Percentiles rank a stretch among this genome's conserved stretches.
phyloP scores from a whole-genome alignment of 2,888 invertebrate species.

The Drosophila histrio region DNA sequence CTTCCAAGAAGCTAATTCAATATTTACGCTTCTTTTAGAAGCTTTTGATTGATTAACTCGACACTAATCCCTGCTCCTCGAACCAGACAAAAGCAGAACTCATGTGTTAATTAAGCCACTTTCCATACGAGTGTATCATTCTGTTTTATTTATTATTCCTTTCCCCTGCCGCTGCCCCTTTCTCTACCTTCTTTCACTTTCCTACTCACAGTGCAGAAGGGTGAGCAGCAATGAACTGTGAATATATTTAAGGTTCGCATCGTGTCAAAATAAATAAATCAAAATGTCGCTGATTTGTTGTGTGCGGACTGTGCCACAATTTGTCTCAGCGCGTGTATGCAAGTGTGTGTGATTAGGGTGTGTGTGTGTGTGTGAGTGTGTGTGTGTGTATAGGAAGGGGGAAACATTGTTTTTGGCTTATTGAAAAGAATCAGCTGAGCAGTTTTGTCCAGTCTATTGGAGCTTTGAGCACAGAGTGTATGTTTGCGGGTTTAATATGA shows the following conservation, averaged over 20 bases:
- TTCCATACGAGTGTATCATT: constrained; percentile 14
- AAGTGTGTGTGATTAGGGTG: neutral
- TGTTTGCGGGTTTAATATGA: neutral
- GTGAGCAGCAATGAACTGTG: constrained; percentile 24
- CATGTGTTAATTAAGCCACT: constrained; percentile 44
- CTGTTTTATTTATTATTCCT: constrained; percentile 13
- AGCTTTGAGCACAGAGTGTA: constrained; percentile 1
- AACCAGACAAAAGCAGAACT: neutral
- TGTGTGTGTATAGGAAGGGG: neutral
- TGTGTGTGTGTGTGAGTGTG: neutral
- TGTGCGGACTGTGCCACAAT: constrained; percentile 6
- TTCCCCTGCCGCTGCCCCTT: neutral
- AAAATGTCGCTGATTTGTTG: constrained; percentile 67
- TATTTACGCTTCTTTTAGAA: constrained; percentile 15
- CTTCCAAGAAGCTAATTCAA: constrained; percentile 13
- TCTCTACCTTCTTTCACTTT: neutral
- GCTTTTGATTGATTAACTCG: constrained; percentile 40
- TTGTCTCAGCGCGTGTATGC: constrained; percentile 8
- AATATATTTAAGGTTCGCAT: constrained; percentile 47
- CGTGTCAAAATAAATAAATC: constrained; percentile 73
- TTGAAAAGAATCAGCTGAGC: constrained; percentile 5
- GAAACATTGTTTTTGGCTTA: constrained; percentile 17
- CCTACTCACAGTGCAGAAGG: neutral
- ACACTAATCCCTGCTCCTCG: constrained; percentile 8
- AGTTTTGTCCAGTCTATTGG: constrained; percentile 27